Conservation (phyloP, 1,140 invertebrate species). For the Periplaneta americana region DNA sequence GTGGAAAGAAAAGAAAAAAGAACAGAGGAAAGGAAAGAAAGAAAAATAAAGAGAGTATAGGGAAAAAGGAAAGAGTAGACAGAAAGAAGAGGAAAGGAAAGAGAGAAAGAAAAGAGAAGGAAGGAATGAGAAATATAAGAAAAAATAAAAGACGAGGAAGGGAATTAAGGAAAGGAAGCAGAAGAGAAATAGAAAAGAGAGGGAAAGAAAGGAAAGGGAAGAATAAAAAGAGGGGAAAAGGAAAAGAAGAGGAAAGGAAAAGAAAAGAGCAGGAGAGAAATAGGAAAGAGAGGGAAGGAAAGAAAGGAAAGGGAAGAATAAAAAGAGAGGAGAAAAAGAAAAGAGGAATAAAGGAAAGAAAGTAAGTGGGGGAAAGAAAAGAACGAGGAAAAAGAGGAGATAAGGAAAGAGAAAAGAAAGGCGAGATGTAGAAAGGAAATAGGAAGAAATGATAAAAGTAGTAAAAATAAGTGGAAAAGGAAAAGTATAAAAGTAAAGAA, state of each 20-base stretch:
- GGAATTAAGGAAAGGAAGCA: neutral
- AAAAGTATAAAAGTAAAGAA: no score
- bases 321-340: neutral
- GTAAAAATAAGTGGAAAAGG: no score
- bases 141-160: neutral
- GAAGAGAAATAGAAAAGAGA: slow-evolving; percentile 25
- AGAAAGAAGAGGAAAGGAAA: slow-evolving; percentile 2
- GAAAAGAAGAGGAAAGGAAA: neutral
- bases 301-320: neutral
- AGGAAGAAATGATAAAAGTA: neutral
- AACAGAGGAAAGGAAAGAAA: no score
- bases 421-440: neutral
- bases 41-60: no score
- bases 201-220: neutral
- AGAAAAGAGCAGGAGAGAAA: neutral
- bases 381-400: neutral
- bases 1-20: no score
- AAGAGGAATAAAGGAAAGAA: neutral
- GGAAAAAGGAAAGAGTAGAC: no score
- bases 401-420: neutral
- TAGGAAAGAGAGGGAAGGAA: neutral
- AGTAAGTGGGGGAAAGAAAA: neutral
- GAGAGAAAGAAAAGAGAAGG: slow-evolving; percentile 6
- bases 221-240: neutral
- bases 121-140: neutral